phyloP scores from a whole-genome alignment of 2,113 vertebrate genomes.

The Diphyllodes magnificus region DNA sequence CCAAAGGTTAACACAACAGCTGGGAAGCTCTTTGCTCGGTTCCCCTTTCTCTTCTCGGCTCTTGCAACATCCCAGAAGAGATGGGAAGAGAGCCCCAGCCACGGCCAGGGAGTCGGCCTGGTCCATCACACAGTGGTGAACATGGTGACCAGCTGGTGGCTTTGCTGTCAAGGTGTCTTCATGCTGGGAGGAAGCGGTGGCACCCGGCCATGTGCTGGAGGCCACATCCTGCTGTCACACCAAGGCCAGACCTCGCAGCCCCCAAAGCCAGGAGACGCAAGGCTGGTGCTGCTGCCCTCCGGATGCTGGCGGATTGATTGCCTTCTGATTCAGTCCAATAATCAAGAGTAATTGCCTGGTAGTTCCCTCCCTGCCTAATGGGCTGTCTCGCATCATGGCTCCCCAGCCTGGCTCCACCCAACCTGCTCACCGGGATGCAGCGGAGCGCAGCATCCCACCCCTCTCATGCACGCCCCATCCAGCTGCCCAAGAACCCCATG shows the following conservation, averaged over 20 bases:
- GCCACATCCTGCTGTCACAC: neutral
- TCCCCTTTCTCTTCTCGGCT: neutral
- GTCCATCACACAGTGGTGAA: neutral
- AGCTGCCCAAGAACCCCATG: neutral
- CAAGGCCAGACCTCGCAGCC: neutral
- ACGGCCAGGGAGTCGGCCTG: fast-evolving
- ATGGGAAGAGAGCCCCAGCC: neutral
- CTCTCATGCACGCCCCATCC: fast-evolving
- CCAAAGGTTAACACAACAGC: neutral
- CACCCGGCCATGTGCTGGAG: neutral
- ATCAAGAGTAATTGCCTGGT: conserved; percentile 14
- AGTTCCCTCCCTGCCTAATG: neutral
- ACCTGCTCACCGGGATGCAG: neutral
- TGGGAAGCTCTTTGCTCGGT: neutral
- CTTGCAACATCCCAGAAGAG: neutral
- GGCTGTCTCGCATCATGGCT: neutral
- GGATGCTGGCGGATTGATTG: neutral
- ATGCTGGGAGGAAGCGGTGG: neutral
- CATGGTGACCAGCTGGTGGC: neutral
- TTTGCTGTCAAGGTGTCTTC: neutral
- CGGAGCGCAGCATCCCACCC: neutral
- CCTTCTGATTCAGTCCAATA: conserved; percentile 10
- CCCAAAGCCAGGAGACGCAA: fast-evolving
- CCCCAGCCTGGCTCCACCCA: neutral
- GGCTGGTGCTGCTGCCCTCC: neutral